Conservation (phyloP, 2,888 invertebrate genomes). For the Mantis religiosa region DNA sequence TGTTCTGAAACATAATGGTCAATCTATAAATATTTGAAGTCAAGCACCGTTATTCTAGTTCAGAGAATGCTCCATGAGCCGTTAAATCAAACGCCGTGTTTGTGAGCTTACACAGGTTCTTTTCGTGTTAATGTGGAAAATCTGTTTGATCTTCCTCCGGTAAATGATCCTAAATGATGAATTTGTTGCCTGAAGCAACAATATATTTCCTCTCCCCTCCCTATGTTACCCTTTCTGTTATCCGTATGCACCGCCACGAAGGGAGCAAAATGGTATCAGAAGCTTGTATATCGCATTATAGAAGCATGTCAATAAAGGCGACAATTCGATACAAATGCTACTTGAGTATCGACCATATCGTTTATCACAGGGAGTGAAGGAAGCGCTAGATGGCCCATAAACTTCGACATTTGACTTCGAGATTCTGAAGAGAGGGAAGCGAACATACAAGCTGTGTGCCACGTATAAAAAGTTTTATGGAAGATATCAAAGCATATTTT, state of each 20-base stretch:
- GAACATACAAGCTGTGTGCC: background rate
- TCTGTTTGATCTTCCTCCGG: background rate
- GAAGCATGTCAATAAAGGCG: background rate
- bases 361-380: conserved; percentile 20
- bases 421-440: background rate
- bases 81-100: background rate
- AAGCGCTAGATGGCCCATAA: conserved; percentile 21
- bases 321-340: background rate
- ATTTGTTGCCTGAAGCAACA: conserved; percentile 10
- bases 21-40: too few relatives aligned
- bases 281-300: background rate
- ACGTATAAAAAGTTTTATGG: background rate
- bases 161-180: conserved; percentile 17
- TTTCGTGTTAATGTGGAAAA: background rate
- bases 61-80: background rate
- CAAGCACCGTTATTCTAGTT: too few relatives aligned
- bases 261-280: background rate
- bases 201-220: background rate
- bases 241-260: background rate
- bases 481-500: background rate
- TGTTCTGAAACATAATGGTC: too few relatives aligned
- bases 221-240: background rate
- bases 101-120: background rate
- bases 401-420: background rate
- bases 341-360: conserved; percentile 11